Evolutionary conservation across 2,113 vertebrate genomes (phyloP).

Genomic region (Xiphophorus hellerii): DNA sequence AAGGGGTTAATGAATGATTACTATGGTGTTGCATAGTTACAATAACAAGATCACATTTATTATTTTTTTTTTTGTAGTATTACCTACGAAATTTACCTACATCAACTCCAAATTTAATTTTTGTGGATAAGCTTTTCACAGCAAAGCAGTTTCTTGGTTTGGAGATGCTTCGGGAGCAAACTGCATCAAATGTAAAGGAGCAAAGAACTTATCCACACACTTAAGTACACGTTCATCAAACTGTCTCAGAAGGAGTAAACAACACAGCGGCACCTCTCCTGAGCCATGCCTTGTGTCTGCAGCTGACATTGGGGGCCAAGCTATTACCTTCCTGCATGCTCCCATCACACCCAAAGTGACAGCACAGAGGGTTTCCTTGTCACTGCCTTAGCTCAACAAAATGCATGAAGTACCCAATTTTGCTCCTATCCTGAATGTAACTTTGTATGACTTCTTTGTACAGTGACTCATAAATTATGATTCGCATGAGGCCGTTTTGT

Average conservation of each 20-base stretch:
- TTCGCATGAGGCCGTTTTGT: no score
- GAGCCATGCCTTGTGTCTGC: slow-evolving; percentile 40
- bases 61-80: not conserved
- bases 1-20: not conserved
- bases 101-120: not conserved
- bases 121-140: no score
- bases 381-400: slow-evolving; percentile 25
- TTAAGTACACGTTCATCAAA: slow-evolving; percentile 64
- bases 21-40: not conserved
- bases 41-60: not conserved
- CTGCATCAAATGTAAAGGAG: slow-evolving; percentile 38
- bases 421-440: not conserved
- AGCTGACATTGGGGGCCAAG: slow-evolving; percentile 22
- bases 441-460: not conserved
- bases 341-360: slow-evolving; percentile 49
- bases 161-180: slow-evolving; percentile 5
- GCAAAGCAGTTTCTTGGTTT: not conserved
- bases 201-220: slow-evolving; percentile 47
- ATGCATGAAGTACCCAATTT: slow-evolving; percentile 18
- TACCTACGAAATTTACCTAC: no score
- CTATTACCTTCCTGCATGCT: slow-evolving; percentile 43
- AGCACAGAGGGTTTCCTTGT: slow-evolving; percentile 36
- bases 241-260: slow-evolving; percentile 61
- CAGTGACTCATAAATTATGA: not conserved
- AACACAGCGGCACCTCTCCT: slow-evolving; percentile 37